Conservation (phyloP, 2,888 invertebrate species). For the Epsilonema sp. region DNA sequence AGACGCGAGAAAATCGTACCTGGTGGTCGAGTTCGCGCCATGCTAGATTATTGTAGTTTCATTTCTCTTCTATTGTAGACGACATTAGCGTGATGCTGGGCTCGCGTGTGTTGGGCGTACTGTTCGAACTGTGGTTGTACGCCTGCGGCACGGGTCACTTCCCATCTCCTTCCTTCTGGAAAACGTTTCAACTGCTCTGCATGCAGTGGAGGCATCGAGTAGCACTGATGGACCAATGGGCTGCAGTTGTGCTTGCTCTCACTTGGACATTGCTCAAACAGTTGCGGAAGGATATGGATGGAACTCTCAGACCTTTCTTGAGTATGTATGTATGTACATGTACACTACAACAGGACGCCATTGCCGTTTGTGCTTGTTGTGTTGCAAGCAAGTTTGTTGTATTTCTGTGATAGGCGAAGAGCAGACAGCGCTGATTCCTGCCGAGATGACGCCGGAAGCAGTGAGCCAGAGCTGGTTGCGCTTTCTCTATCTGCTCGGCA, state of each 20-base stretch:
- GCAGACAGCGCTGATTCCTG: slow-evolving; percentile 50
- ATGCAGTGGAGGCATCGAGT: slow-evolving; percentile 80
- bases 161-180: slow-evolving; percentile 85
- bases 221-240: slow-evolving; percentile 67
- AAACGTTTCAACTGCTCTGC: slow-evolving; percentile 75
- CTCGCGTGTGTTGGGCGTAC: slow-evolving; percentile 72
- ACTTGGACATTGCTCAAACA: no score
- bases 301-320: no score
- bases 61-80: no score
- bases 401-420: slow-evolving; percentile 56
- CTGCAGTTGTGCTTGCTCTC: slow-evolving; percentile 75
- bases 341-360: no score
- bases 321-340: no score
- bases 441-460: slow-evolving; percentile 65
- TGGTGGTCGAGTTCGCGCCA: background rate
- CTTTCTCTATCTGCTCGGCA: slow-evolving; percentile 74
- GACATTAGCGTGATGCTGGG: slow-evolving; percentile 86
- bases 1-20: no score
- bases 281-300: no score
- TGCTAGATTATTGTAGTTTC: background rate
- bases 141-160: slow-evolving; percentile 55
- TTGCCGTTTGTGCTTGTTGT: no score
- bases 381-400: no score
- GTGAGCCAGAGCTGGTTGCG: slow-evolving; percentile 89
- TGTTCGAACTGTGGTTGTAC: slow-evolving; percentile 67